Base-by-base conservation (phyloP, 2,113 vertebrate species). In the Channa argus region DNA sequence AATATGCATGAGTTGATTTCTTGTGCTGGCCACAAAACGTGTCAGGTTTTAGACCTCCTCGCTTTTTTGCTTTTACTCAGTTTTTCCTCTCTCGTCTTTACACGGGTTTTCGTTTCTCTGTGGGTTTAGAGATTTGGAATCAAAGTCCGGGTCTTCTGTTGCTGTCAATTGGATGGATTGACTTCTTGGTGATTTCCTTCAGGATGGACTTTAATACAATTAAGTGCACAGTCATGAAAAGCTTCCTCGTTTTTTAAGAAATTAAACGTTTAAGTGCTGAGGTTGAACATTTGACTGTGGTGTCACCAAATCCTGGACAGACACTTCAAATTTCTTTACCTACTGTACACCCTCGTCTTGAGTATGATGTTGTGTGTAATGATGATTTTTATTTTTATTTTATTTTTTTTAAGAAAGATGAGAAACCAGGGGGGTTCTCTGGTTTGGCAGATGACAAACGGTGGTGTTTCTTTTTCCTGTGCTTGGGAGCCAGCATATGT, bases 401-500 rank as follows among this genome's bases (percentile, higher is more conserved):
- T 8, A 10, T 56, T 1, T 65, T 58, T 74, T 69, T 37, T 3
- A 46, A 15, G 60, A 8, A 43, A 63, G 61, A 76, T 71, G 68
- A 66, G 54, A 59, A 86, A 82, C 84, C 24, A 11, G 43, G 52
- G 46, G 55, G 60, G 24, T 24, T 24, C 89, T 80, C 55, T 80
- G 71, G 63, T 78, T 86, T 88, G 87, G 72, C 90, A 89, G 91
- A 91, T 93, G 90, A 92, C 84, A 86, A 90, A 84, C 63, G 51
- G 77, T 77, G 65, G 74, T 79, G 84, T 82, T 90, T 91, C 88
- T 89, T 77, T 79, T 91, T 86, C 77, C 76, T 86, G 80, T 90
- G 86, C 89, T 92, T 92, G 90, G 90, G 90, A 92, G 92, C 89
- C 83, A 79, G 88, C 93, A 93, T 91, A 92, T 94, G 92, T 89